Evolutionary conservation across 1,140 invertebrate species (phyloP).

Genomic region (Nymphalis io): DNA sequence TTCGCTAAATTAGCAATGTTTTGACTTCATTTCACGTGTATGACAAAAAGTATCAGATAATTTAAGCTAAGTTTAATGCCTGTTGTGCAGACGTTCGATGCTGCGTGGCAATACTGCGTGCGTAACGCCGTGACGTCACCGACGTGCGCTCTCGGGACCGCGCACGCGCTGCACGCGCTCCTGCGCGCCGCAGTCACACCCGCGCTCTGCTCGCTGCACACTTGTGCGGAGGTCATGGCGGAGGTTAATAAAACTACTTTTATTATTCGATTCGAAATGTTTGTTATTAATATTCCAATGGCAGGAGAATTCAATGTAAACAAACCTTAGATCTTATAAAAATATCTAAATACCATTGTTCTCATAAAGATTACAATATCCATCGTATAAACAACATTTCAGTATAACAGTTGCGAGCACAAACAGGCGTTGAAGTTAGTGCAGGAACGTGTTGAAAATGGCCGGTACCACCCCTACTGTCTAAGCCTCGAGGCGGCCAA

Average conservation of each 20-base stretch:
- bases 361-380: background rate
- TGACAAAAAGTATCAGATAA: no score
- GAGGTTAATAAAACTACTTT: constrained; percentile 32
- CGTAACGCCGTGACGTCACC: constrained; percentile 66
- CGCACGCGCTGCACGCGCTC: constrained; percentile 42
- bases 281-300: no score
- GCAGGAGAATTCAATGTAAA: no score
- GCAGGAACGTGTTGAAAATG: constrained; percentile 78
- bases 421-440: constrained; percentile 73
- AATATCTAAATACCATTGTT: background rate
- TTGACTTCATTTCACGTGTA: no score
- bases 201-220: constrained; percentile 44
- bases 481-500: constrained; percentile 81
- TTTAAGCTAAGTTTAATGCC: no score
- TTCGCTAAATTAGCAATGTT: no score
- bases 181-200: constrained; percentile 48
- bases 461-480: constrained; percentile 81
- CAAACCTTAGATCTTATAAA: no score
- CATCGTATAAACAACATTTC: no score
- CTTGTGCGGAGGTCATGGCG: constrained; percentile 47
- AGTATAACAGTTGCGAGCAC: constrained; percentile 70
- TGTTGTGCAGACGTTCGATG: constrained; percentile 59
- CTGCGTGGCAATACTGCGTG: constrained; percentile 69
- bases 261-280: background rate
- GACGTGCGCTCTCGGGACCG: constrained; percentile 25